These are phyloP conservation scores for Tupaia tana DNA, from an alignment of 2,113 vertebrate species.

Conservation along the genomic window DNA sequence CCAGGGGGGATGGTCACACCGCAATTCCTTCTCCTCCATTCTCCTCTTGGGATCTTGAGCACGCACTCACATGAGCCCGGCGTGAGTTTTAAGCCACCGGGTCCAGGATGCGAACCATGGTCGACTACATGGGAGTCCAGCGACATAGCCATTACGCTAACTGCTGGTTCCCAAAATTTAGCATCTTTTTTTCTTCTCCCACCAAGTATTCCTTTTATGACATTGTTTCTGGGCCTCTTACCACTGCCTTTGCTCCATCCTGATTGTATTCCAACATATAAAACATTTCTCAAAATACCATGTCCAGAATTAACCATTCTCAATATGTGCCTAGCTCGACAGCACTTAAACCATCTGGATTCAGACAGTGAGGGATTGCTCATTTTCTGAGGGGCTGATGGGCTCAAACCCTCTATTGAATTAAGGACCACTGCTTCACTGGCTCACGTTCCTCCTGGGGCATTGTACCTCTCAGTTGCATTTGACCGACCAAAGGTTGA, in stretches of 20 bases:
- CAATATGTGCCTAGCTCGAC: not conserved
- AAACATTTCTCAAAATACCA: not conserved
- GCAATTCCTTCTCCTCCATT: too few relatives aligned
- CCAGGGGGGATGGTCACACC: too few relatives aligned
- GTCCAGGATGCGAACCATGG: too few relatives aligned
- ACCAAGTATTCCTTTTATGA: not conserved
- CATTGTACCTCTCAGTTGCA: not conserved
- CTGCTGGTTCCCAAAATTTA: too few relatives aligned
- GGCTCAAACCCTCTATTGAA: not conserved
- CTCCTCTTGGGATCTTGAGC: too few relatives aligned
- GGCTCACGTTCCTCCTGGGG: not conserved
- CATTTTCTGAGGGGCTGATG: not conserved
- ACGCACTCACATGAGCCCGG: too few relatives aligned
- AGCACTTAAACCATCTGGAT: not conserved
- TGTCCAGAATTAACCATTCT: not conserved
- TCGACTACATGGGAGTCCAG: too few relatives aligned
- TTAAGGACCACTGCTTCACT: not conserved
- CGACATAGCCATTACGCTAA: too few relatives aligned
- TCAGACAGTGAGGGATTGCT: not conserved
- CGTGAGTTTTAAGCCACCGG: too few relatives aligned
- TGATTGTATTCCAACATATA: not conserved
- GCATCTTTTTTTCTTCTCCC: too few relatives aligned
- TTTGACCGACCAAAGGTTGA: not conserved
- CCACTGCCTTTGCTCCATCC: not conserved
- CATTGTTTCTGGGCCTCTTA: conserved; percentile 4